phyloP scores from a whole-genome alignment of 2,888 invertebrate species.

The Napeogenes sylphis region DNA sequence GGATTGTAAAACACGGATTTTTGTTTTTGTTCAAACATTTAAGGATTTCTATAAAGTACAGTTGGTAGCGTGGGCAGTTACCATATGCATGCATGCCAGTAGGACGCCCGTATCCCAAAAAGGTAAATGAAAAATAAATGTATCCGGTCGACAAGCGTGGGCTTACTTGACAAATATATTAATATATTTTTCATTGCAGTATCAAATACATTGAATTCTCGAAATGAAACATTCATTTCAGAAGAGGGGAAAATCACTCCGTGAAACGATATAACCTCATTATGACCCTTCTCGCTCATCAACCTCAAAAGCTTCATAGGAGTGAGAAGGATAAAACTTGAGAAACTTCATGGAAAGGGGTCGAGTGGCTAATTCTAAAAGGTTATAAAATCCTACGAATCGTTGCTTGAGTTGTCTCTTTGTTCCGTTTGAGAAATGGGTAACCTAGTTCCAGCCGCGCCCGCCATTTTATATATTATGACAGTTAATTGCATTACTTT shows the following conservation, averaged over 20 bases:
- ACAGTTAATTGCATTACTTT: conserved; percentile 61
- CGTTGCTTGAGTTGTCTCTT: conserved; percentile 48
- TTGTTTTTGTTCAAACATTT: not conserved
- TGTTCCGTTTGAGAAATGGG: conserved; percentile 63
- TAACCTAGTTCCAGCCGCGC: conserved; percentile 70
- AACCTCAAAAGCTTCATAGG: conserved; percentile 8
- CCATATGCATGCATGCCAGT: conserved; percentile 54
- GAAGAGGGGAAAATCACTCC: conserved; percentile 17
- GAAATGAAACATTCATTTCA: conserved; percentile 9
- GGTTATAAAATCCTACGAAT: conserved; percentile 48
- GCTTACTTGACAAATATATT: conserved; percentile 24
- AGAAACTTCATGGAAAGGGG: conserved; percentile 44
- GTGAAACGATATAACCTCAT: conserved; percentile 7
- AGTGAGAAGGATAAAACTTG: conserved; percentile 31
- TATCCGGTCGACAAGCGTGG: conserved; percentile 65
- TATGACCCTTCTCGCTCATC: conserved; percentile 13
- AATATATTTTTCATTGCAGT: conserved; percentile 5
- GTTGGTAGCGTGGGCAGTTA: conserved; percentile 47
- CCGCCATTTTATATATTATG: conserved; percentile 48
- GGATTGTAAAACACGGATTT: not conserved
- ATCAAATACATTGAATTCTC: conserved; percentile 10
- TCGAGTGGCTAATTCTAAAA: conserved; percentile 50
- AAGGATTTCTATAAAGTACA: conserved; percentile 2
- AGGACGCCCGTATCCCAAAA: conserved; percentile 70
- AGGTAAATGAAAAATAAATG: conserved; percentile 70